phyloP scores from a whole-genome alignment of 2,888 invertebrate genomes.

The Sphaerophoria taeniata region DNA sequence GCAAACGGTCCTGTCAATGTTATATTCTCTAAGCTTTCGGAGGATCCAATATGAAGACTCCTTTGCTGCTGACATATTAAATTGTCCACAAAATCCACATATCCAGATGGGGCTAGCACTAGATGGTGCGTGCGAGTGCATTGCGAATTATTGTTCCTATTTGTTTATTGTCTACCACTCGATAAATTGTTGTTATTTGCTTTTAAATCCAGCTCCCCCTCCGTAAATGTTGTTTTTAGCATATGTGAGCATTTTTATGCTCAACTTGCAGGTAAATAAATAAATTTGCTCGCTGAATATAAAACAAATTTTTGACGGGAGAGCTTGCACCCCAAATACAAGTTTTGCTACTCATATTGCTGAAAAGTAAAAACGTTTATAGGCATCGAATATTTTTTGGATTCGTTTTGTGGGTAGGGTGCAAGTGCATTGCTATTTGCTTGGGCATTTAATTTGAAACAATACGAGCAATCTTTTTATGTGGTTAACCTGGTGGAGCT shows the following conservation, averaged over 20 bases:
- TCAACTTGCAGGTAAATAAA: conserved; percentile 62
- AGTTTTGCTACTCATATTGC: neutral
- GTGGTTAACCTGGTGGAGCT: neutral
- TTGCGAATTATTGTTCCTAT: conserved; percentile 11
- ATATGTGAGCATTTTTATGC: conserved; percentile 58
- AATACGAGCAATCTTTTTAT: neutral
- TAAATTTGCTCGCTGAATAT: conserved; percentile 39
- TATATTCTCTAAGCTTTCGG: conserved; percentile 21
- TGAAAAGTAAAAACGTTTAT: neutral
- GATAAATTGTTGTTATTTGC: conserved; percentile 57
- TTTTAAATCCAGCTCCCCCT: conserved; percentile 30
- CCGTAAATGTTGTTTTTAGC: conserved; percentile 47
- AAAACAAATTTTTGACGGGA: conserved; percentile 33
- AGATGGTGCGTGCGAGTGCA: neutral
- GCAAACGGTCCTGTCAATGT: conserved; percentile 3
- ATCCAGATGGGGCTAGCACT: neutral
- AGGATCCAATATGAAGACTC: too few relatives aligned
- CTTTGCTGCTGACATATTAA: too few relatives aligned
- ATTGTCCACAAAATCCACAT: neutral
- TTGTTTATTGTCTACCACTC: conserved; percentile 41
- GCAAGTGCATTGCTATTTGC: conserved; percentile 7
- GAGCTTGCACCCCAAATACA: neutral
- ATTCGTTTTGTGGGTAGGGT: too few relatives aligned
- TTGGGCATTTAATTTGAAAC: conserved; percentile 36
- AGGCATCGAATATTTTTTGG: neutral